These are phyloP conservation scores for Hypena proboscidalis DNA, from an alignment of 2,888 invertebrate species.

Conservation along the genomic window DNA sequence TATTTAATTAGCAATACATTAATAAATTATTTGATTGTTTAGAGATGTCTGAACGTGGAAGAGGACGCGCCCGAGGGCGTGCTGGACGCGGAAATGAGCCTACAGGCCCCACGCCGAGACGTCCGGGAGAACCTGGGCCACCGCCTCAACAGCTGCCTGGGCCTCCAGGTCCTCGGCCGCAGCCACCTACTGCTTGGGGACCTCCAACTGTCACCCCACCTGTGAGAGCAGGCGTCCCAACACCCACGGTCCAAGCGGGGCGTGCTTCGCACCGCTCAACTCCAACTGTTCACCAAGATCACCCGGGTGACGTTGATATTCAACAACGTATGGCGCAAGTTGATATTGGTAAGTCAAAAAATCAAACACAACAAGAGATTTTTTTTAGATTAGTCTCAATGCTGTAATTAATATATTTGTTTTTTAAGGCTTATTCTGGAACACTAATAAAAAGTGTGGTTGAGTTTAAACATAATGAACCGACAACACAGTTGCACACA, in stretches of 20 bases:
- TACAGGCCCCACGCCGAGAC: slow-evolving; percentile 56
- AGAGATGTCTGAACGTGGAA: slow-evolving; percentile 67
- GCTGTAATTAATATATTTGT: too few relatives aligned
- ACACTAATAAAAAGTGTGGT: too few relatives aligned
- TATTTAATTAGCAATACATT: neutral
- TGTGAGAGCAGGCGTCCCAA: slow-evolving; percentile 65
- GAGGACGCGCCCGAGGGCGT: slow-evolving; percentile 74
- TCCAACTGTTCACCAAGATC: slow-evolving; percentile 61
- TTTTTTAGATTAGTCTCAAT: too few relatives aligned
- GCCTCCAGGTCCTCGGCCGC: slow-evolving; percentile 61
- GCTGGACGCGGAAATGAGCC: slow-evolving; percentile 61
- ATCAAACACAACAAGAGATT: too few relatives aligned
- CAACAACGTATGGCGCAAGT: slow-evolving; percentile 68
- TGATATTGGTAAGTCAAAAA: slow-evolving; percentile 61
- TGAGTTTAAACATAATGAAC: too few relatives aligned
- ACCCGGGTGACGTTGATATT: slow-evolving; percentile 73
- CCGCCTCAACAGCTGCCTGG: slow-evolving; percentile 45
- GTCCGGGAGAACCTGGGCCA: slow-evolving; percentile 53
- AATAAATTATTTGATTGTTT: slow-evolving; percentile 2
- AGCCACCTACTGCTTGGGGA: slow-evolving; percentile 74
- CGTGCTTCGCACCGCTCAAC: slow-evolving; percentile 67
- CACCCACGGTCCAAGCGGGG: slow-evolving; percentile 58
- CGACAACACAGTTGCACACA: too few relatives aligned
- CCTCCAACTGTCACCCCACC: slow-evolving; percentile 64
- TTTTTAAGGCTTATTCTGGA: too few relatives aligned